These are phyloP conservation scores for Hymenochirus boettgeri DNA, from an alignment of 2,113 vertebrate species.

Conservation along the genomic window DNA sequence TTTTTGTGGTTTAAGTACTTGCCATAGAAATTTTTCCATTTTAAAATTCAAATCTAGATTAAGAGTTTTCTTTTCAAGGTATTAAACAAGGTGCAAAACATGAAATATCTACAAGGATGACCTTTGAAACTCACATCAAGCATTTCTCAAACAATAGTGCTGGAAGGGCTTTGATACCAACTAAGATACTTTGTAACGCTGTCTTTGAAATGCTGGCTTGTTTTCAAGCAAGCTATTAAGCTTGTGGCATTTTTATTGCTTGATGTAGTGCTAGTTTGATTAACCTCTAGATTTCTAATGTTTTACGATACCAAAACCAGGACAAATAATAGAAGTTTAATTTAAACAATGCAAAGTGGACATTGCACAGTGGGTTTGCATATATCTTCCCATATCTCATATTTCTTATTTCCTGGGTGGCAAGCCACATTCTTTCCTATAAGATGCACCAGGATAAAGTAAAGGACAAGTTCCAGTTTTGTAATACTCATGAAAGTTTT, in stretches of 20 bases:
- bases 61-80: background rate
- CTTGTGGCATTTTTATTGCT: slow-evolving; percentile 34
- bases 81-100: slow-evolving; percentile 13
- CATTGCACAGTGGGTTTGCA: background rate
- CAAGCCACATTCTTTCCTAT: background rate
- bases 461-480: slow-evolving; percentile 6
- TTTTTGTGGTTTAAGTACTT: no score
- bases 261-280: slow-evolving; percentile 37
- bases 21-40: no score
- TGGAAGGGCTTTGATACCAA: slow-evolving; percentile 13
- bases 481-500: background rate
- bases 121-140: slow-evolving; percentile 15
- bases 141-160: slow-evolving; percentile 1
- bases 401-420: slow-evolving; percentile 15
- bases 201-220: slow-evolving; percentile 14
- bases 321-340: slow-evolving; percentile 30
- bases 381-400: slow-evolving; percentile 13
- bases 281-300: slow-evolving; percentile 32
- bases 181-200: slow-evolving; percentile 23
- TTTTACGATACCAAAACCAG: slow-evolving; percentile 26
- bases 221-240: slow-evolving; percentile 28
- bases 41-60: no score
- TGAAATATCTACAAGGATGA: background rate
- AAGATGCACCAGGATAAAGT: slow-evolving; percentile 5
- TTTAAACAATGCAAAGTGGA: slow-evolving; percentile 30